Conservation (phyloP, 2,797 vertebrate species). For the Urocyon cinereoargenteus region DNA sequence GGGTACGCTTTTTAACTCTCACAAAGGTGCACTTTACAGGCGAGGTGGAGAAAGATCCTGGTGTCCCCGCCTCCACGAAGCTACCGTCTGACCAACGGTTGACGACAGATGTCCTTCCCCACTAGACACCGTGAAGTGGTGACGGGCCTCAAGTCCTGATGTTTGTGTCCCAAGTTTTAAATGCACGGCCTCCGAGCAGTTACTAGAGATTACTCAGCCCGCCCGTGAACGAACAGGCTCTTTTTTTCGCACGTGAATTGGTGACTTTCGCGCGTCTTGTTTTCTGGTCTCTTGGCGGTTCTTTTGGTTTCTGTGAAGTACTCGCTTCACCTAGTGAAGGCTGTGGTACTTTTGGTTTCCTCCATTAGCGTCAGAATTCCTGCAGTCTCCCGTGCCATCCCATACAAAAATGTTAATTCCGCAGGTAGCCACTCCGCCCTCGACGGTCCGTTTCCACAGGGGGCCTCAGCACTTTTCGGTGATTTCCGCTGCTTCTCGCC, state of each 20-base stretch:
- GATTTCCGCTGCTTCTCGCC: accelerated
- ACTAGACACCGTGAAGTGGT: neutral
- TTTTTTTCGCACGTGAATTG: neutral
- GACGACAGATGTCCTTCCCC: neutral
- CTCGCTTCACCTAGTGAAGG: neutral
- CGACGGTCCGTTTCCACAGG: accelerated
- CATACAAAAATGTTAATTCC: neutral
- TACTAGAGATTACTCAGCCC: neutral
- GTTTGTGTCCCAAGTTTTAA: neutral
- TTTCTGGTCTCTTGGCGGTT: neutral
- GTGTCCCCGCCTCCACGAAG: neutral
- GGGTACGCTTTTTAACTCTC: neutral
- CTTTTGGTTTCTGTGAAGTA: neutral
- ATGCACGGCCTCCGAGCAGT: neutral
- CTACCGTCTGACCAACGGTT: neutral
- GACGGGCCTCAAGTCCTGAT: neutral
- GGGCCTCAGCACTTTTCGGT: accelerated
- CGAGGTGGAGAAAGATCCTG: neutral
- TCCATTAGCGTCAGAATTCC: neutral
- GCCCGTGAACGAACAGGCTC: neutral
- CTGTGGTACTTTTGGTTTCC: neutral
- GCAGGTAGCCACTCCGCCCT: too few species aligned
- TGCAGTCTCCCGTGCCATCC: neutral
- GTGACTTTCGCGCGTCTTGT: neutral
- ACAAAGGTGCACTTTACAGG: neutral